Evolutionary conservation across 2,888 invertebrate species (phyloP), one percentile per base, ranked within the genome.

Genomic region (Nomada flava): DNA sequence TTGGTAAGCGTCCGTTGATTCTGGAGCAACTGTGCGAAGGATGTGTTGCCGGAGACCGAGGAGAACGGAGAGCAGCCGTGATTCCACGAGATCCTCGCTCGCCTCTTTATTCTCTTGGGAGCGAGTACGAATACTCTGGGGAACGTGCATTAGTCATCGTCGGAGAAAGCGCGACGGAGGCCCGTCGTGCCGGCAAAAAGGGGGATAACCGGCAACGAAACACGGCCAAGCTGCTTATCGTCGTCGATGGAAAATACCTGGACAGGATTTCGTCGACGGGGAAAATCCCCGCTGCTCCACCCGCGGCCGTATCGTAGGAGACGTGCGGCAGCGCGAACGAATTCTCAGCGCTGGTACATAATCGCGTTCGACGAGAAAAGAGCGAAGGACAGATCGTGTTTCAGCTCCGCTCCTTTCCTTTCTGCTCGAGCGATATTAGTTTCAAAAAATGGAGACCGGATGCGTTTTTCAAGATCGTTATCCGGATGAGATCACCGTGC

Each of bases 401-500:
- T 47, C 47, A 47, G 47, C 47, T 47, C 11, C 15, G 47, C 15
- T 15, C 47, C 47, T 50, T 50, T 50, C 20, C 20, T 18, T n/a
- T 53, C 53, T 53, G 20, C 18, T 53, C 4, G 18, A 53, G 53
- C 53, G 53, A 53, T 73, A 77, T 81, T 71, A 74, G 80, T 71
- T 74, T 75, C 44, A 59, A 50, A 73, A 63, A 76, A 72, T 42
- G 59, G 44, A 64, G 81, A 77, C 76, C 82, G 84, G 76, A 84
- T 84, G 71, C 76, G 79, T 79, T 85, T 65, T 76, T 82, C 76
- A 63, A 81, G 76, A 84, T 73, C 62, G 23, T 79, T 82, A 82
- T 84, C 85, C 81, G 50, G 84, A 67, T 65, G 76, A 68, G 73
- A 76, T 76, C 69, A 78, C 57, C 80, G 62, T 18, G 52, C 44